Base-by-base conservation (phyloP, 1,140 invertebrate genomes). In the Drosophila orosa region DNA sequence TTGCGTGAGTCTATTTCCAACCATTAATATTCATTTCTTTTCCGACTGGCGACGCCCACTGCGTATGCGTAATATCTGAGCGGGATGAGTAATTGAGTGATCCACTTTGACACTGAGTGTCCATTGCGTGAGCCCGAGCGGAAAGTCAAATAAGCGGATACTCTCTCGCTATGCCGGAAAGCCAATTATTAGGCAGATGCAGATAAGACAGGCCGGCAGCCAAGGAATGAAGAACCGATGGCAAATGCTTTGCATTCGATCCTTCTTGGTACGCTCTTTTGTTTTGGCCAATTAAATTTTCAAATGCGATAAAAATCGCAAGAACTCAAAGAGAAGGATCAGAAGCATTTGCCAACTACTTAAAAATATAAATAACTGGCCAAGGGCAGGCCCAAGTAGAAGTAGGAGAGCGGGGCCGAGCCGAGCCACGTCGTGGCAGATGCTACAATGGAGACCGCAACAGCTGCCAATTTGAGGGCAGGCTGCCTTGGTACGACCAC, bases 301-400 rank as follows among this genome's bases (percentile, higher is more conserved):
- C 62, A 54, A 74, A 73, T 69, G 73, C 57, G 83, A 87, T 87
- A 77, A 83, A 87, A 73, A 86, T 86, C 83, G 78, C 56, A 47
- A 59, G 63, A 71, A 48, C 42, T 66, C 31, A 65, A 48, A 80
- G 19, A 37, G 47, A 40, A 57, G 72, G 71, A 54, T 73, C 27
- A 67, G 27, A 74, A 47, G 37, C 54, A 39, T 81, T 81, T 65
- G 59, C 54, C 52, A 80, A 61, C 63, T 79, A 80, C 62, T 47
- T 74, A 56, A 78, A 67, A 63, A 78, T 56, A 57, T 58, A 68
- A 52, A 67, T 45, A 77, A 69, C 50, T 45, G 25, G 55, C 39
- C 42, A 37, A 52, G 29, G n/a, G 45, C 48, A n/a, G 27, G 22
- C 22, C 33, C 22, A 27, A 45, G 50, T 50, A 71, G 66, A 58